These are phyloP conservation scores for Drosophila ficusphila DNA, from an alignment of 1,140 invertebrate genomes.

Conservation along the genomic window DNA sequence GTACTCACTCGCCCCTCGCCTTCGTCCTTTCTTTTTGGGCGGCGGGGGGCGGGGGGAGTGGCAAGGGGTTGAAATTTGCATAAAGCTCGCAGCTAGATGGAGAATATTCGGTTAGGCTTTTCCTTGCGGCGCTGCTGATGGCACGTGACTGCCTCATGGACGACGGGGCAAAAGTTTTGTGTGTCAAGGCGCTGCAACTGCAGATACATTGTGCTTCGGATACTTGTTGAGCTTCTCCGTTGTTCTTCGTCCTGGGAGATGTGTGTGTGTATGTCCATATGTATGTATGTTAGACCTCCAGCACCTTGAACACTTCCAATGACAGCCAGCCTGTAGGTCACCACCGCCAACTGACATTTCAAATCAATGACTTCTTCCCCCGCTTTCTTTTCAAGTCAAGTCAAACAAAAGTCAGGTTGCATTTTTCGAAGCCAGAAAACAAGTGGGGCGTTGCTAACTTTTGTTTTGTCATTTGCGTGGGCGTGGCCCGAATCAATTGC, in stretches of 20 bases:
- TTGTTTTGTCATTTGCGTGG: constrained; percentile 51
- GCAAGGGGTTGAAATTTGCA: constrained; percentile 58
- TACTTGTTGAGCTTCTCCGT: constrained; percentile 75
- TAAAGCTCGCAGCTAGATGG: constrained; percentile 72
- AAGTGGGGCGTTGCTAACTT: constrained; percentile 52
- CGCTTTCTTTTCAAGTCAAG: too few relatives aligned
- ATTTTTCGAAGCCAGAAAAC: constrained; percentile 55
- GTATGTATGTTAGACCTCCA: not conserved
- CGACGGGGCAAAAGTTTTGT: constrained; percentile 53
- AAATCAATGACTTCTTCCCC: constrained; percentile 54
- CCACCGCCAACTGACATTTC: constrained; percentile 33
- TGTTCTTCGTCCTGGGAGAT: constrained; percentile 49
- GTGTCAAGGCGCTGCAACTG: constrained; percentile 71
- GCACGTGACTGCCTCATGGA: constrained; percentile 62
- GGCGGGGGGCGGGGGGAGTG: too few relatives aligned
- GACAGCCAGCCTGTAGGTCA: constrained; percentile 49
- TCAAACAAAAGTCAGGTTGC: constrained; percentile 41
- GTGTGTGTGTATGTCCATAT: constrained; percentile 1
- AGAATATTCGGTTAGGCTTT: constrained; percentile 78
- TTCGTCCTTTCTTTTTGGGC: too few relatives aligned
- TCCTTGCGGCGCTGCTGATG: constrained; percentile 39
- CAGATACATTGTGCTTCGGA: constrained; percentile 36
- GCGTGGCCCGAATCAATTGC: constrained; percentile 68
- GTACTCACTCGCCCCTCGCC: constrained; percentile 32
- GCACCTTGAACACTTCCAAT: constrained; percentile 61